phyloP scores from a whole-genome alignment of 2,888 invertebrate species.

The Mimas tiliae region DNA sequence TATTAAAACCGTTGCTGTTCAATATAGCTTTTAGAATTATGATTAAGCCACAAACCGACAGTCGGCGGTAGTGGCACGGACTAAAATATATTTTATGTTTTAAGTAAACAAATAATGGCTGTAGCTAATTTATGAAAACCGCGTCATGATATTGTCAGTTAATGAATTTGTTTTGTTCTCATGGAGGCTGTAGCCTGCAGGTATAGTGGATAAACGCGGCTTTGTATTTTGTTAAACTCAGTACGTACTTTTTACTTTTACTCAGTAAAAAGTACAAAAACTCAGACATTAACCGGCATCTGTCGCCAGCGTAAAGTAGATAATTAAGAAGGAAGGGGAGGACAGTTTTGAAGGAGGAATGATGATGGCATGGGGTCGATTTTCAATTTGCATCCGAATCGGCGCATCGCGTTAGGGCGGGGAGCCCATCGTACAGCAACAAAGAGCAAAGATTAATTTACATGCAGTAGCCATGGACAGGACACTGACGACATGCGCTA shows the following conservation, averaged over 20 bases:
- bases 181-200: not conserved
- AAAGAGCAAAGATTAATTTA: constrained; percentile 55
- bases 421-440: constrained; percentile 45
- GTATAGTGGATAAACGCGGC: not conserved
- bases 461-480: constrained; percentile 38
- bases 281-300: constrained; percentile 43
- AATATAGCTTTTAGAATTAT: not conserved
- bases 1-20: not conserved
- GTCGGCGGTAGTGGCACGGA: not conserved
- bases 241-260: too few species aligned
- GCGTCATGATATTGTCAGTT: constrained; percentile 39
- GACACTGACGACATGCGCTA: not conserved
- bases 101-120: constrained; percentile 4
- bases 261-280: not conserved
- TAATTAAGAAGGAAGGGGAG: constrained; percentile 53
- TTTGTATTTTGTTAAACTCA: constrained; percentile 1
- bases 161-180: constrained; percentile 26
- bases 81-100: not conserved
- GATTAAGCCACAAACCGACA: not conserved
- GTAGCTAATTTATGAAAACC: not conserved
- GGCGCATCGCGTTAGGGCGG: constrained; percentile 41
- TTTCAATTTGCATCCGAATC: constrained; percentile 68
- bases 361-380: constrained; percentile 53
- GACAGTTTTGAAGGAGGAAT: constrained; percentile 40
- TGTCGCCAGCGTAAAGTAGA: constrained; percentile 47